Percentiles rank a stretch among this genome's conserved stretches.
Conservation (phyloP, 2,797 vertebrate genomes). For the Zenarchopterus dispar region DNA sequence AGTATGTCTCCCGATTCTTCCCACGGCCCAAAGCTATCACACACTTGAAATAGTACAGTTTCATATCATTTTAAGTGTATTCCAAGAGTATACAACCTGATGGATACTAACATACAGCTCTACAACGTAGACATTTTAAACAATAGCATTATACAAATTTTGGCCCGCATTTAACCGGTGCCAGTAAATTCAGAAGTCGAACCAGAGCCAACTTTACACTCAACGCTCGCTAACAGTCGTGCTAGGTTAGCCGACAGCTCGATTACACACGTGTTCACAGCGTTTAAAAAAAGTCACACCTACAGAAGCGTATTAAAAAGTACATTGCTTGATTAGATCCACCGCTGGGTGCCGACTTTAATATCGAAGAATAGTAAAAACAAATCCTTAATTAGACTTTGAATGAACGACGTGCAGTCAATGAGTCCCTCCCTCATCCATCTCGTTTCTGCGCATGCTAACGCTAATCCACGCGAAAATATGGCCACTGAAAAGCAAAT, state of each 20-base stretch:
- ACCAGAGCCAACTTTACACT: conserved; percentile 2
- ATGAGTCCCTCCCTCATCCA: conserved; percentile 66
- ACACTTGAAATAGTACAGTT: background rate
- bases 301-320: background rate
- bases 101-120: background rate
- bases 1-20: background rate
- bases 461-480: conserved; percentile 66
- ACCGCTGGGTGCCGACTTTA: background rate
- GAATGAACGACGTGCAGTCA: conserved; percentile 61
- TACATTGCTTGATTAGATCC: background rate
- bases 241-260: conserved; percentile 66
- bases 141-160: background rate
- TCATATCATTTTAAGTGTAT: background rate
- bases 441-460: conserved; percentile 70
- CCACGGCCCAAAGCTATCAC: no score
- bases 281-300: conserved; percentile 7
- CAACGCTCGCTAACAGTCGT: conserved; percentile 40
- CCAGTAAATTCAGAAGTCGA: background rate
- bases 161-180: rapidly evolving
- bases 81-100: background rate
- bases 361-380: background rate
- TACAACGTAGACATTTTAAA: background rate
- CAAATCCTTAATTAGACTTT: conserved; percentile 44
- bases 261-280: conserved; percentile 80
- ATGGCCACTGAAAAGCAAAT: background rate